Evolutionary conservation across 2,797 vertebrate species (phyloP).

Genomic region (Eremophila alpestris): DNA sequence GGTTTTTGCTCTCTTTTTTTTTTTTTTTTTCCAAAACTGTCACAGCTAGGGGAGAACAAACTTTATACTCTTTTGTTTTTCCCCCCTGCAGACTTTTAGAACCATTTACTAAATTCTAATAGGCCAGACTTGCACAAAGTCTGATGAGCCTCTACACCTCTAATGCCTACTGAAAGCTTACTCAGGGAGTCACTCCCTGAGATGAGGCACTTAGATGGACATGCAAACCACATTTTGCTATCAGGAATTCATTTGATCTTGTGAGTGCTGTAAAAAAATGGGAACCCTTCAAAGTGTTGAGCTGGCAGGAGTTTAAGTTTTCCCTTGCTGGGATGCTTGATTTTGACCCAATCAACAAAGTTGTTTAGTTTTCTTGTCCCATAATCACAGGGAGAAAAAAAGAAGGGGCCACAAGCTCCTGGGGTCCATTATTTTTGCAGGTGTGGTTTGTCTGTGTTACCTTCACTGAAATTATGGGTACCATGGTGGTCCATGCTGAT

Average conservation of each 20-base stretch:
- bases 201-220: neutral
- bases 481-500: neutral
- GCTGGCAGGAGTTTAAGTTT: neutral
- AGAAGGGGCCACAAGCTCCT: accelerated
- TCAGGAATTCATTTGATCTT: neutral
- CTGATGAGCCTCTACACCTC: neutral
- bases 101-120: neutral
- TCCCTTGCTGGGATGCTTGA: neutral
- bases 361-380: neutral
- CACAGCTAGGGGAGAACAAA: neutral
- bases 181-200: neutral
- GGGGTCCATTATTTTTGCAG: neutral
- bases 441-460: neutral
- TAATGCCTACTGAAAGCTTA: neutral
- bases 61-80: neutral
- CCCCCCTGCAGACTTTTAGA: neutral
- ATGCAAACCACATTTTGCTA: neutral
- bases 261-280: neutral
- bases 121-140: neutral
- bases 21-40: neutral
- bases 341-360: neutral
- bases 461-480: neutral
- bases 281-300: neutral
- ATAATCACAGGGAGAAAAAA: neutral
- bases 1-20: too few species aligned